Evolutionary conservation across 2,888 invertebrate genomes (phyloP).

Genomic region (Athripsodes cinereus): DNA sequence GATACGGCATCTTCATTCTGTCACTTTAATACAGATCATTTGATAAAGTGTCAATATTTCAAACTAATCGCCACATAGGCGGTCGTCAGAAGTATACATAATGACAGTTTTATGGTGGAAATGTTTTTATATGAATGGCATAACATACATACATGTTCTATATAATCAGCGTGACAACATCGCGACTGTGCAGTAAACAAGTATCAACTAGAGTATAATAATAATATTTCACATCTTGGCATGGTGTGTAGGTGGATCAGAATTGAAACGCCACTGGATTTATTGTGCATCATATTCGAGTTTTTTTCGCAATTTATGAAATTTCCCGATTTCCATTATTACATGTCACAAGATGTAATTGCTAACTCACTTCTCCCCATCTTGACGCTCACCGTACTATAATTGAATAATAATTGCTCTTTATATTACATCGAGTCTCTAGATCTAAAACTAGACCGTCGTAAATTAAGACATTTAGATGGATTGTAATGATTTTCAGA

Average conservation of each 20-base stretch:
- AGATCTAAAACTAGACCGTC: no score
- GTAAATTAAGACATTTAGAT: no score
- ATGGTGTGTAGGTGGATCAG: constrained; percentile 16
- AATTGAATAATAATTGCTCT: no score
- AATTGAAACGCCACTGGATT: constrained; percentile 23
- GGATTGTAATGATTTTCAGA: no score
- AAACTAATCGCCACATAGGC: constrained; percentile 10
- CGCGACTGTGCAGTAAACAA: no score
- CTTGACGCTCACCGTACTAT: no score
- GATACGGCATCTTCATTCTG: not conserved
- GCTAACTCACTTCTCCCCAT: no score
- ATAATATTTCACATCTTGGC: not conserved
- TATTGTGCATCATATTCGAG: constrained; percentile 7
- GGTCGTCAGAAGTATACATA: constrained; percentile 19
- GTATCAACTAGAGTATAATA: not conserved
- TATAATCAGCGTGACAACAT: no score
- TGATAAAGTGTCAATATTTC: constrained; percentile 16
- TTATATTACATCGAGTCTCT: no score
- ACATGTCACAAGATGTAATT: no score
- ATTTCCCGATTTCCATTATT: no score
- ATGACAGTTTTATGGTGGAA: constrained; percentile 21
- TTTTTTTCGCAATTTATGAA: not conserved
- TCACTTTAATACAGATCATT: not conserved
- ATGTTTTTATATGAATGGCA: constrained; percentile 17
- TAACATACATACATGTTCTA: no score